Percentiles rank a stretch among this genome's conserved stretches.
These are phyloP conservation scores for Oplegnathus fasciatus DNA, from an alignment of 2,113 vertebrate species.

Conservation along the genomic window DNA sequence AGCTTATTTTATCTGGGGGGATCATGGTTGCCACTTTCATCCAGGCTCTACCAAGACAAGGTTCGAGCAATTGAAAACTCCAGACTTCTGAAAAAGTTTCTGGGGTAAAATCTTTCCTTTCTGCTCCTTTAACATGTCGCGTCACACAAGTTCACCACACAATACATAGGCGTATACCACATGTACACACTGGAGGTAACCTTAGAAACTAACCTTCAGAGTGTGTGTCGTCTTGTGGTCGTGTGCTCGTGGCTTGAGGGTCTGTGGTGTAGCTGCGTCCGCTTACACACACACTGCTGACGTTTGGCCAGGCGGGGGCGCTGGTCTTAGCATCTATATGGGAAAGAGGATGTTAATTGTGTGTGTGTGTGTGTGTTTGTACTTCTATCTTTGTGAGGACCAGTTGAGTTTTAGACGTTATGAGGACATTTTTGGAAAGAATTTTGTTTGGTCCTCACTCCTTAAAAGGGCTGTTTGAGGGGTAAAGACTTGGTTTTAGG, in stretches of 20 bases:
- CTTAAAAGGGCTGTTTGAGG: too few species aligned
- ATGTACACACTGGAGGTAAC: not conserved
- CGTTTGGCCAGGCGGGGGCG: constrained; percentile 90
- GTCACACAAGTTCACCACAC: too few species aligned
- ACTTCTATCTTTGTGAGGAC: not conserved
- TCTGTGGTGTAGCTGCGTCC: constrained; percentile 72
- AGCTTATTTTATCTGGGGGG: too few species aligned
- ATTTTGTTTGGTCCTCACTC: not conserved
- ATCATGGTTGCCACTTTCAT: too few species aligned
- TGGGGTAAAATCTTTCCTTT: too few species aligned
- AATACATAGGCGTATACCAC: not conserved
- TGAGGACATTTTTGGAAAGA: not conserved
- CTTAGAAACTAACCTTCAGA: constrained; percentile 47
- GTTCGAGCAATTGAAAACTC: too few species aligned
- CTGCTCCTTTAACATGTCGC: too few species aligned
- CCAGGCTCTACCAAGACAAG: too few species aligned
- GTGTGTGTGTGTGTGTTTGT: not conserved
- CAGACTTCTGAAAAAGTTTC: too few species aligned
- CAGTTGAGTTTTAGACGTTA: not conserved
- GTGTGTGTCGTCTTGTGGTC: constrained; percentile 12
- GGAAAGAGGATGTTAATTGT: not conserved
- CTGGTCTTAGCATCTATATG: constrained; percentile 88
- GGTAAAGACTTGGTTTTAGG: too few species aligned
- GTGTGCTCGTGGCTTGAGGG: constrained; percentile 52
- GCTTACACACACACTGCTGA: constrained; percentile 72